Conservation (phyloP, 2,888 invertebrate species). For the Thysanoteuthis rhombus region DNA sequence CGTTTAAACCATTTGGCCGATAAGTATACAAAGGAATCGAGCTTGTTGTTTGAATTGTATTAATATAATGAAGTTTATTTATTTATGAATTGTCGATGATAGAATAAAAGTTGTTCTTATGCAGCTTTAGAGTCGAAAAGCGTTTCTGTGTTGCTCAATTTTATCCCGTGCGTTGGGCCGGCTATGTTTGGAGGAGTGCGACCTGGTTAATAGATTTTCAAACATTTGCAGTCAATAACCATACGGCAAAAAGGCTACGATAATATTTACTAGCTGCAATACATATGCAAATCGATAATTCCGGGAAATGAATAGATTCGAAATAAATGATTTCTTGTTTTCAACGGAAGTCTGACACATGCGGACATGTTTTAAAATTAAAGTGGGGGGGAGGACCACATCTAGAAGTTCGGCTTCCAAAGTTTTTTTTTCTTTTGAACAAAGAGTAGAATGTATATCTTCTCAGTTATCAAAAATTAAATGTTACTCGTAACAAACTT, state of each 20-base stretch:
- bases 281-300: neutral
- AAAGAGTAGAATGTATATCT: neutral
- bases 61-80: no score
- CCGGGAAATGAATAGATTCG: neutral
- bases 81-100: no score
- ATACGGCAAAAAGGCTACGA: neutral
- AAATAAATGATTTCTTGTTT: neutral
- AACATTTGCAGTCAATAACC: neutral
- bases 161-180: neutral
- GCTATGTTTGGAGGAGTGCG: neutral
- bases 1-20: no score
- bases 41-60: no score
- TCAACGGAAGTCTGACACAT: neutral
- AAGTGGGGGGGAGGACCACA: no score
- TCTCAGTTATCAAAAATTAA: neutral
- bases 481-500: neutral
- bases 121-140: no score
- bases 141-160: neutral
- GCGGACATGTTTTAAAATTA: neutral
- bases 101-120: no score
- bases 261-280: neutral
- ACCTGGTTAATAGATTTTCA: neutral
- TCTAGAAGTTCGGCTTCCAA: no score
- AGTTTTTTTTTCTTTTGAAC: no score
- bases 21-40: no score